Conservation (phyloP, 2,797 vertebrate species). For the Sebastes trivittatus region DNA sequence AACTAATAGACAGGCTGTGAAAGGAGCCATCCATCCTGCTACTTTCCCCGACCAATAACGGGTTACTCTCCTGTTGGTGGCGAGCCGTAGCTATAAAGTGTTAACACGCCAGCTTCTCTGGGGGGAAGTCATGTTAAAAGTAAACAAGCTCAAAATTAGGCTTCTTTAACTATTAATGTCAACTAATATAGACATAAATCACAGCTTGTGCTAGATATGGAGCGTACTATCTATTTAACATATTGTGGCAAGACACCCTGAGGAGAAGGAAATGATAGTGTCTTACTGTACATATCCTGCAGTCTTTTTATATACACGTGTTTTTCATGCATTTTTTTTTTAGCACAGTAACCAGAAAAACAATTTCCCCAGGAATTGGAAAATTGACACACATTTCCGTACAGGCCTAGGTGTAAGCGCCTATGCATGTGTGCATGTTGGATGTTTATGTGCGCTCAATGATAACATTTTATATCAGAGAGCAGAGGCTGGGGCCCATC, state of each 20-base stretch:
- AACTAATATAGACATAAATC: conserved; percentile 26
- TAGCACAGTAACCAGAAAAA: not conserved
- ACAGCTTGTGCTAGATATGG: conserved; percentile 24
- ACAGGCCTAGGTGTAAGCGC: not conserved
- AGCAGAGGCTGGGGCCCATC: conserved; percentile 28
- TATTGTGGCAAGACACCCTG: not conserved
- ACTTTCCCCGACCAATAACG: conserved; percentile 67
- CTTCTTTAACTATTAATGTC: conserved; percentile 38
- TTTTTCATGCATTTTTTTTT: conserved; percentile 19
- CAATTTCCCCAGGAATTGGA: not conserved
- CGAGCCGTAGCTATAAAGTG: conserved; percentile 50
- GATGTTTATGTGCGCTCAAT: conserved; percentile 6
- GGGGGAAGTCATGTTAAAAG: conserved; percentile 47
- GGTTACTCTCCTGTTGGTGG: conserved; percentile 59
- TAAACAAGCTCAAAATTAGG: conserved; percentile 53
- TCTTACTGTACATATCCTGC: not conserved
- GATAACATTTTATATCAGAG: conserved; percentile 48
- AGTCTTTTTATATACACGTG: not conserved
- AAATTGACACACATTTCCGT: not conserved
- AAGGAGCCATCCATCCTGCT: conserved; percentile 78
- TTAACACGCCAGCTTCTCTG: conserved; percentile 61
- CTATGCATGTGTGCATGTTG: not conserved
- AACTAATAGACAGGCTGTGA: conserved; percentile 82
- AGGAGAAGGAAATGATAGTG: not conserved
- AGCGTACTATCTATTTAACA: conserved; percentile 19